Percentiles rank a stretch among this genome's conserved stretches.
Evolutionary conservation across 2,888 invertebrate genomes (phyloP).

Genomic region (Zeuzera pyrina): DNA sequence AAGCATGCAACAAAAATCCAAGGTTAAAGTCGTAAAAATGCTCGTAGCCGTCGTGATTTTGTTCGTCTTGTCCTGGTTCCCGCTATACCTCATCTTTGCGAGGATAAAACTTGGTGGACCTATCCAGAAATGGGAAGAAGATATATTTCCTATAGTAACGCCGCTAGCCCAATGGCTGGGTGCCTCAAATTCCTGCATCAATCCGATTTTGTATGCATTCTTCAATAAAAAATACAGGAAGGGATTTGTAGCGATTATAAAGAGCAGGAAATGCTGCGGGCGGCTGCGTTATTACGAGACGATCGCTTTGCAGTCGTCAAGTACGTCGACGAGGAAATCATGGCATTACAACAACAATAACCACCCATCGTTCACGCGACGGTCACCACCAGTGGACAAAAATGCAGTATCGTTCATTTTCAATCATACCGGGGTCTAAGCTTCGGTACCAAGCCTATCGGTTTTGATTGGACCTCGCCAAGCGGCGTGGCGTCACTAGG

Average conservation of each 20-base stretch:
- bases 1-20: slow-evolving; percentile 93
- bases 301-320: slow-evolving; percentile 88
- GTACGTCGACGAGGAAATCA: slow-evolving; percentile 88
- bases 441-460: slow-evolving; percentile 10
- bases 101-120: slow-evolving; percentile 87
- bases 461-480: slow-evolving; percentile 24
- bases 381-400: slow-evolving; percentile 67
- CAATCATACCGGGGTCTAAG: slow-evolving; percentile 83
- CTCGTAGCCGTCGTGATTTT: slow-evolving; percentile 91
- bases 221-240: slow-evolving; percentile 95
- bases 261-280: slow-evolving; percentile 89
- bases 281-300: slow-evolving; percentile 89
- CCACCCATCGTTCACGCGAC: slow-evolving; percentile 71
- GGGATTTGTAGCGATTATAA: slow-evolving; percentile 90
- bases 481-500: slow-evolving; percentile 1
- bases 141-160: slow-evolving; percentile 83
- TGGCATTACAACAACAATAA: slow-evolving; percentile 85
- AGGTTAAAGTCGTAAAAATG: slow-evolving; percentile 96
- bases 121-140: slow-evolving; percentile 84
- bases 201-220: slow-evolving; percentile 94
- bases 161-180: slow-evolving; percentile 95
- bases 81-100: slow-evolving; percentile 91
- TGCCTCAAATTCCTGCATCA: slow-evolving; percentile 95
- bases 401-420: slow-evolving; percentile 73
- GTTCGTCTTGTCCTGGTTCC: slow-evolving; percentile 95